Evolutionary conservation across 2,888 invertebrate species (phyloP).

Genomic region (Lissonota sp.): DNA sequence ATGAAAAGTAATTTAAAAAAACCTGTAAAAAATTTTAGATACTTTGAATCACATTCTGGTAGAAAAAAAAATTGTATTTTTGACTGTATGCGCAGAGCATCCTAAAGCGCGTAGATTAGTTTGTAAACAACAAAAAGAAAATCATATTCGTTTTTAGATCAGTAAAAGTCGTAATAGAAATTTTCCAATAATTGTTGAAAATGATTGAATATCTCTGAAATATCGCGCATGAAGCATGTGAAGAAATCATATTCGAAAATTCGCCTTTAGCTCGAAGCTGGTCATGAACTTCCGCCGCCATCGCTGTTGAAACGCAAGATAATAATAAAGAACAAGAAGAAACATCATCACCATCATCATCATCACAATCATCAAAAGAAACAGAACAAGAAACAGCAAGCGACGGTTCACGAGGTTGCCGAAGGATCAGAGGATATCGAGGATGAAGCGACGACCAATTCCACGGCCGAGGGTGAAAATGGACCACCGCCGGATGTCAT

Average conservation of each 20-base stretch:
- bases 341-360: constrained; percentile 93
- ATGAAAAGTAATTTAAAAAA: no score
- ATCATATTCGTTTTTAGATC: background rate
- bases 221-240: background rate
- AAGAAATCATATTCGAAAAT: constrained; percentile 22
- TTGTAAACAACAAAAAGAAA: background rate
- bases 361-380: constrained; percentile 89
- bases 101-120: background rate
- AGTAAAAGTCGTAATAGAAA: no score
- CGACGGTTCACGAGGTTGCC: constrained; percentile 81
- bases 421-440: constrained; percentile 83
- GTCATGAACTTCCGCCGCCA: constrained; percentile 94
- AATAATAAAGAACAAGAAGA: constrained; percentile 98
- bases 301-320: constrained; percentile 94
- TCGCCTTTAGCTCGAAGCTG: constrained; percentile 86
- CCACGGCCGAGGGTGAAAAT: constrained; percentile 79
- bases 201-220: no score
- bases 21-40: no score
- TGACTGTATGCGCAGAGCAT: background rate
- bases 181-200: no score
- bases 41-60: no score
- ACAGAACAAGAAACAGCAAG: constrained; percentile 83
- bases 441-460: constrained; percentile 81
- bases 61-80: background rate
- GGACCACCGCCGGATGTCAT: constrained; percentile 79